Percentiles rank a stretch among this genome's conserved stretches.
phyloP scores from a whole-genome alignment of 2,113 vertebrate species.

The Mohoua ochrocephala region DNA sequence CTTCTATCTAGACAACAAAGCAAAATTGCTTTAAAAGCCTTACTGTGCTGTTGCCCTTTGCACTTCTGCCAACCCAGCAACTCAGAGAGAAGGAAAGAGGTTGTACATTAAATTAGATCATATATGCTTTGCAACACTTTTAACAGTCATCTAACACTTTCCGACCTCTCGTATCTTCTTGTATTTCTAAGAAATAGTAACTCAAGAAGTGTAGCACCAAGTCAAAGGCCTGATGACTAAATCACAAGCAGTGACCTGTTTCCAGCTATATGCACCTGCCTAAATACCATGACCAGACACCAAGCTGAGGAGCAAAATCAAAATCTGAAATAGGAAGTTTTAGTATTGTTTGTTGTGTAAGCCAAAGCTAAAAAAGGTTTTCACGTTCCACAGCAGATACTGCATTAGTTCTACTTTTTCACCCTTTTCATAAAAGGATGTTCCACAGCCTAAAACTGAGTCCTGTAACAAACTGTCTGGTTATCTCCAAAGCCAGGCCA shows the following conservation, averaged over 20 bases:
- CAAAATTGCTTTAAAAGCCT: background rate
- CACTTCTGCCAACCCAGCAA: background rate
- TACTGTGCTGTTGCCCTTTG: background rate
- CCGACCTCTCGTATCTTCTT: background rate
- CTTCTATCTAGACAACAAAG: background rate
- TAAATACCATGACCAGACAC: rapidly evolving
- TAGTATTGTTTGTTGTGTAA: background rate
- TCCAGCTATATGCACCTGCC: background rate
- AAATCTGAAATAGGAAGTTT: background rate
- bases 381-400: rapidly evolving
- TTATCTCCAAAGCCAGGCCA: background rate
- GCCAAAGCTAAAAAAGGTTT: background rate
- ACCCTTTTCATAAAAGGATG: background rate
- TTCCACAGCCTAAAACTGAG: background rate
- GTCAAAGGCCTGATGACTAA: background rate
- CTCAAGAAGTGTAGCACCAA: background rate
- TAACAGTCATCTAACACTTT: background rate
- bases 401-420: background rate
- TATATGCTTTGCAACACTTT: background rate
- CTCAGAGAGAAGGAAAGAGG: background rate
- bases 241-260: background rate
- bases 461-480: background rate
- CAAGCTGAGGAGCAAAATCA: background rate
- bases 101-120: background rate
- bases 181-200: background rate